These are phyloP conservation scores for Hyaena hyaena DNA, from an alignment of 2,113 vertebrate genomes.

Conservation along the genomic window DNA sequence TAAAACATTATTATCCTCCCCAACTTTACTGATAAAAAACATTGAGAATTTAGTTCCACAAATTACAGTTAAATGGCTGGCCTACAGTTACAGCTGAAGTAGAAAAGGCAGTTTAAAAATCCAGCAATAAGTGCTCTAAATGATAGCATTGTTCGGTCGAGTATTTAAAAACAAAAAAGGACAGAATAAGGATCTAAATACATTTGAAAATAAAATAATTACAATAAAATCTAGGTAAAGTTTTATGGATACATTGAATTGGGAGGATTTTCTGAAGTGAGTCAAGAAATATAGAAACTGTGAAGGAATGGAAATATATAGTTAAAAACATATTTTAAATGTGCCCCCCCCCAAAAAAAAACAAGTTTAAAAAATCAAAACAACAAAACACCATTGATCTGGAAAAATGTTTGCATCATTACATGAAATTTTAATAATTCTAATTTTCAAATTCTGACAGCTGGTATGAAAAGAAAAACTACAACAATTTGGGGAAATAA, in stretches of 20 bases:
- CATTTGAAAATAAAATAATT: not conserved
- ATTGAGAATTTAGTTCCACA: not conserved
- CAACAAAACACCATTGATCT: not conserved
- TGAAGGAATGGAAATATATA: not conserved
- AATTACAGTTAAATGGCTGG: not conserved
- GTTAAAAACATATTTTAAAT: not conserved
- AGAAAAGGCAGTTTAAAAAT: not conserved
- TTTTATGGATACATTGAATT: not conserved
- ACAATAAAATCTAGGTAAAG: not conserved
- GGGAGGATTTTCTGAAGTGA: not conserved
- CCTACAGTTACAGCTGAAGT: not conserved
- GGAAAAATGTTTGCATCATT: not conserved
- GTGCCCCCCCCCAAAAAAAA: not conserved
- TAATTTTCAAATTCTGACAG: not conserved
- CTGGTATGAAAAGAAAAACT: not conserved
- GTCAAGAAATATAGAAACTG: not conserved
- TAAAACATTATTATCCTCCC: not conserved
- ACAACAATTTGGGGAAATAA: not conserved
- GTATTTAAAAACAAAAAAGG: not conserved
- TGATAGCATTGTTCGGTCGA: not conserved
- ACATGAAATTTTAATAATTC: not conserved
- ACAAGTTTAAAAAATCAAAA: not conserved
- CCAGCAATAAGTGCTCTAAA: not conserved
- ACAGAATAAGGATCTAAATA: not conserved
- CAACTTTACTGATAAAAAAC: not conserved